Evolutionary conservation across 2,888 invertebrate species (phyloP), one percentile per base, ranked within the genome.

Genomic region (Argyresthia albistria): DNA sequence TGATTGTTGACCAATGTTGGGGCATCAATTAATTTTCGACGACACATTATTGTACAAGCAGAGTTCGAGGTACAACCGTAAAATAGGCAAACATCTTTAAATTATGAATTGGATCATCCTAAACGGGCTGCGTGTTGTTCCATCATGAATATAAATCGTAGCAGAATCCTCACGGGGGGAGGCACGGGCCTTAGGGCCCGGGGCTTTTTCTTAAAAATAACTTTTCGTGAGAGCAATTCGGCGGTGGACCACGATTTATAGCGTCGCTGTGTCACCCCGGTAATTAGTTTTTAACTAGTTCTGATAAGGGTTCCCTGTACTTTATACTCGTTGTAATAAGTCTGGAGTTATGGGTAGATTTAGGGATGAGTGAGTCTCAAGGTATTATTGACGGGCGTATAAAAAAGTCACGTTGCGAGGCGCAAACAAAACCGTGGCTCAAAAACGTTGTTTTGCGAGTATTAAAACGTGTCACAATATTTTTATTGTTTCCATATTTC

Each of bases 71-170:
- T 25, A 25, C 11, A 47, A 47, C 47, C 25, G 25, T 25, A 25
- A 25, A 35, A 47, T 35, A 47, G 47, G 25, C 35, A 47, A 35
- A 35, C 47, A 47, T 7, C 35, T 39, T 25, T 11, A 47, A 47
- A 48, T 16, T 81, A 79, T 76, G 73, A 78, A 76, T 75, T 71
- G 76, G 74, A 77, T 80, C 80, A 70, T 76, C 80, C 80, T 76
- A 78, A 82, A 82, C 76, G 74, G 67, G 72, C 74, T 75, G 80
- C 78, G 80, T 84, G 86, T 83, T 86, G 82, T 80, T 84, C 86
- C 83, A 77, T 83, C 79, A 88, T 87, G 88, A 88, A 88, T 88
- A 88, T 89, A 90, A 90, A 88, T 89, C 88, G 89, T 88, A 88
- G 88, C 89, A 89, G 89, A 89, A 89, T 89, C 88, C 83, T 77